phyloP scores from a whole-genome alignment of 2,797 vertebrate species.

The Leuciscus waleckii region DNA sequence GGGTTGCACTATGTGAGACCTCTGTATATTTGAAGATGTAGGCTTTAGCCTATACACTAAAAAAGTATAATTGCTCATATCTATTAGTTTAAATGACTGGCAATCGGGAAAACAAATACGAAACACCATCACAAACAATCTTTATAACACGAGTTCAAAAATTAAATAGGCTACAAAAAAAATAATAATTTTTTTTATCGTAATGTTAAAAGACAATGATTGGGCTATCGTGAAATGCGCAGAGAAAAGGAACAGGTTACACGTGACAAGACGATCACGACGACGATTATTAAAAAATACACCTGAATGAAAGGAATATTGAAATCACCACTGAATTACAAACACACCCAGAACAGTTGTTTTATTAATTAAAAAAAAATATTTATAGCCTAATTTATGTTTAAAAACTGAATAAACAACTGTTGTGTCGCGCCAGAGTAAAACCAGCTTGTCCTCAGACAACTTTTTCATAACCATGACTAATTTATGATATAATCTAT shows the following conservation, averaged over 20 bases:
- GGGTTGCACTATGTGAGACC: neutral
- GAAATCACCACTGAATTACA: neutral
- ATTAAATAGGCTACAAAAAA: too few species aligned
- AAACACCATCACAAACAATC: neutral
- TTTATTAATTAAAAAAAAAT: neutral
- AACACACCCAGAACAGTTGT: neutral
- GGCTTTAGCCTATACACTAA: too few species aligned
- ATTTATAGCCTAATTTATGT: too few species aligned
- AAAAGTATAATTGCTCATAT: neutral
- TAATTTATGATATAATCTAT: neutral
- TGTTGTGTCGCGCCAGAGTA: too few species aligned
- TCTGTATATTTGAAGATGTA: neutral
- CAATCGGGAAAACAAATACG: neutral
- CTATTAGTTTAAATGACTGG: neutral
- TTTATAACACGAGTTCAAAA: neutral
- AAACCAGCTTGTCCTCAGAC: neutral
- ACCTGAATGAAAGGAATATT: neutral
- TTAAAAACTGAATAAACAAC: too few species aligned
- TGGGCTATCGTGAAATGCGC: neutral
- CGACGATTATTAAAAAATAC: neutral
- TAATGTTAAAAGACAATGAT: neutral
- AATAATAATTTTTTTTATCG: too few species aligned
- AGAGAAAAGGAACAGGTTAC: neutral
- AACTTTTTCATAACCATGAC: neutral
- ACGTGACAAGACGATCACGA: neutral